Conservation (phyloP, 2,797 vertebrate species). For the Synaphobranchus kaupii region DNA sequence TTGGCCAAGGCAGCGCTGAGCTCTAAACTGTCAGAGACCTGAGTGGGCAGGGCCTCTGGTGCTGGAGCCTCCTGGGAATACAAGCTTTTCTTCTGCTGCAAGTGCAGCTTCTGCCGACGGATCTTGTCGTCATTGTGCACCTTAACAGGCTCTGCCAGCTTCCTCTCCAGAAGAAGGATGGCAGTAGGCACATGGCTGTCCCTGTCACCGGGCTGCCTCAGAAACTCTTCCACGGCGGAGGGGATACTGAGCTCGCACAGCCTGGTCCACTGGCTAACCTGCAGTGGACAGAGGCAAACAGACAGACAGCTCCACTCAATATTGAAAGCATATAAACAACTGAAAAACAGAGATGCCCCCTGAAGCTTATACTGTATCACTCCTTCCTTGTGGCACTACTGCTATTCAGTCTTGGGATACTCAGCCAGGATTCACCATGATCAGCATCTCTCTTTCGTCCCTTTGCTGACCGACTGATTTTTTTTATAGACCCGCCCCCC, state of each 20-base stretch:
- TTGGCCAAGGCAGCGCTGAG: slow-evolving; percentile 82
- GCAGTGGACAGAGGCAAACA: slow-evolving; percentile 38
- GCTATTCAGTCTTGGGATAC: not conserved
- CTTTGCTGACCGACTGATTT: not conserved
- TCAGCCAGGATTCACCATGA: not conserved
- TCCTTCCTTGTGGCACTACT: not conserved
- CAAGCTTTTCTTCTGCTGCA: slow-evolving; percentile 64
- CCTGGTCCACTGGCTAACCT: slow-evolving; percentile 98
- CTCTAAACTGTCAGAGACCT: slow-evolving; percentile 68
- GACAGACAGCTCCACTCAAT: slow-evolving; percentile 64
- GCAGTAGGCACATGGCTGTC: slow-evolving; percentile 70
- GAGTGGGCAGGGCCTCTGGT: not conserved
- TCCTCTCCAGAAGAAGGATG: slow-evolving; percentile 82
- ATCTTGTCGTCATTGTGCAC: slow-evolving; percentile 98
- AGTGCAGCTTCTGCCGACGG: slow-evolving; percentile 88
- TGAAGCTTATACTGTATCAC: not conserved
- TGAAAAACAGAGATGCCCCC: not conserved
- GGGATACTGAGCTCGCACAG: slow-evolving; percentile 94
- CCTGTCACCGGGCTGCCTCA: slow-evolving; percentile 63
- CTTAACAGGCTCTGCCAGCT: slow-evolving; percentile 87
- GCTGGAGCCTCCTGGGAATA: not conserved
- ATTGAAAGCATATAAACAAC: not conserved
- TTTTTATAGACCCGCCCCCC: too few species aligned
- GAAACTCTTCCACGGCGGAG: slow-evolving; percentile 82
- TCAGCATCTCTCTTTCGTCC: not conserved